Evolutionary conservation across 2,113 vertebrate genomes (phyloP).

Genomic region (Loxodonta africana): DNA sequence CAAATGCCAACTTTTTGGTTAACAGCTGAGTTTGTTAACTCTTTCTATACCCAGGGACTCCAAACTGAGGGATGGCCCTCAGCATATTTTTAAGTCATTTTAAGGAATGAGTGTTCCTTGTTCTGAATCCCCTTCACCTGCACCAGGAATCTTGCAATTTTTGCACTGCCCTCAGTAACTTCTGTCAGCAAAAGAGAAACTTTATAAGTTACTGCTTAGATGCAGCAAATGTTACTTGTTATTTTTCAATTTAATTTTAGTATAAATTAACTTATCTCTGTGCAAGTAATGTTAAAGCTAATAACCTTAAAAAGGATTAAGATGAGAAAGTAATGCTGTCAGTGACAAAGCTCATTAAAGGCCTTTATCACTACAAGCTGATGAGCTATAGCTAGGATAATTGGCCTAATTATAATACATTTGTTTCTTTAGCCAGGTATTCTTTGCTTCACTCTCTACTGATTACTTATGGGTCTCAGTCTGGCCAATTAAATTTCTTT

Average conservation of each 20-base stretch:
- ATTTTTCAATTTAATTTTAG: slow-evolving; percentile 86
- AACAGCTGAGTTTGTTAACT: not conserved
- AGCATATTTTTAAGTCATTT: not conserved
- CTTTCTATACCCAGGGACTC: not conserved
- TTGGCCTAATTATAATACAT: slow-evolving; percentile 82
- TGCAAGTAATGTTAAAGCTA: slow-evolving; percentile 85
- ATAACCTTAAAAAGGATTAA: slow-evolving; percentile 88
- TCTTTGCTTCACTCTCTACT: slow-evolving; percentile 76
- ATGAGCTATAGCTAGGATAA: slow-evolving; percentile 85
- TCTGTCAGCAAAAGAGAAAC: slow-evolving; percentile 62
- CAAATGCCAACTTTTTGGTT: not conserved
- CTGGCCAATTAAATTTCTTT: slow-evolving; percentile 79
- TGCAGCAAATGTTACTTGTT: slow-evolving; percentile 75
- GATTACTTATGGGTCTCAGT: slow-evolving; percentile 81
- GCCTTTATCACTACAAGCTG: slow-evolving; percentile 83
- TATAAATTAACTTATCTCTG: slow-evolving; percentile 86
- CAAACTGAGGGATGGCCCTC: not conserved
- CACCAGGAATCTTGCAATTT: not conserved
- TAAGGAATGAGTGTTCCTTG: not conserved
- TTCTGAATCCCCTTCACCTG: not conserved
- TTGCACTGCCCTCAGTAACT: not conserved
- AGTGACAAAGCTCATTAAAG: slow-evolving; percentile 85
- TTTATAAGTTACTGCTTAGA: slow-evolving; percentile 69
- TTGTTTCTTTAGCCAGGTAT: slow-evolving; percentile 82
- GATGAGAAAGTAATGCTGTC: slow-evolving; percentile 87